Evolutionary conservation across 2,888 invertebrate genomes (phyloP), one percentile per base, ranked within the genome.

Genomic region (Unio delphinus): DNA sequence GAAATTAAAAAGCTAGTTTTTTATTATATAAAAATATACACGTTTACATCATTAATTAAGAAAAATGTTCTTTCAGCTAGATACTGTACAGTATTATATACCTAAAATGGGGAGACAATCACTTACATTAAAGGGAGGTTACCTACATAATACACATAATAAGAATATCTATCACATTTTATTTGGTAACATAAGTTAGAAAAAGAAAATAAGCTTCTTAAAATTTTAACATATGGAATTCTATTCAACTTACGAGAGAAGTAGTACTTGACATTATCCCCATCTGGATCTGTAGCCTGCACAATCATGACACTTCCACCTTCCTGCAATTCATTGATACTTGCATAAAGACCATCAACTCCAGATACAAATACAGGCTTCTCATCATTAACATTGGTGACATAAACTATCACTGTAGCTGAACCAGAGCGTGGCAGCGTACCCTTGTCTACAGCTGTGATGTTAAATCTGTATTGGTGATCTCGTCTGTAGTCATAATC

Each of bases 311-410:
- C 97, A 7, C 98, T 97, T 86, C 96, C 97, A 0, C 75, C 69
- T 20, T 74, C 75, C 30, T 83, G 83, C 54, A 84, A 82, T 65
- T 85, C 85, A 63, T 81, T 78, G 61, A 86, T 81, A 64, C 83
- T 81, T 26, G 81, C 69, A 3, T 73, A 77, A 23, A 81, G 71
- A 61, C 76, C 73, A 20, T 78, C 79, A 3, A 70, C 75, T 3
- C 78, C 76, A 4, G 72, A 69, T 28, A 77, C 79, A 69, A 89
- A 87, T 60, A 80, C 80, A 7, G 98, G 98, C 87, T 96, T 96
- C 90, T 98, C 98, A 88, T 98, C 98, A 90, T 98, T 98, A 90
- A 97, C 97, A 88, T 98, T 98, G 87, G 97, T 97, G n/a, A 98
- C 98, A 88, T 97, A 97, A 70, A 98, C 94, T 70, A 97, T 93